Evolutionary conservation across 1,140 invertebrate genomes (phyloP).

Genomic region (Lanistes nyassanus): DNA sequence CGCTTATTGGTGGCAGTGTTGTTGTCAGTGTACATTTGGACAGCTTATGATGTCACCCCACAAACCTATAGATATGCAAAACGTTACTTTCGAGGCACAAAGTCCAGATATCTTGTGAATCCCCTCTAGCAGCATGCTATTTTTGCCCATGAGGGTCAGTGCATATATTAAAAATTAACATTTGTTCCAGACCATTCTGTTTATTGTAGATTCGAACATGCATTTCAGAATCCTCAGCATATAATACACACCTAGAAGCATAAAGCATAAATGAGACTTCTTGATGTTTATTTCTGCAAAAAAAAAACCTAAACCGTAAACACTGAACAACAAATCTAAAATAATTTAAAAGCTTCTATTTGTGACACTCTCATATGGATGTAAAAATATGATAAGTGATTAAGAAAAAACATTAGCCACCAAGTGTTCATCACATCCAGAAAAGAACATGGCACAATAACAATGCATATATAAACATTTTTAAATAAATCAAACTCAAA

Average conservation of each 20-base stretch:
- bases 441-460: too few relatives aligned
- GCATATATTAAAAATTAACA: neutral
- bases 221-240: neutral
- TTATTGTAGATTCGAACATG: neutral
- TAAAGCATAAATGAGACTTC: too few relatives aligned
- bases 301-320: too few relatives aligned
- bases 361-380: too few relatives aligned
- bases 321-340: too few relatives aligned
- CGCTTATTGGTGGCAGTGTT: constrained; percentile 36
- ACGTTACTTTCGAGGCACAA: neutral
- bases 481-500: too few relatives aligned
- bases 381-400: too few relatives aligned
- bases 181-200: neutral
- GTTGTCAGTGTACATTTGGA: constrained; percentile 11
- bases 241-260: neutral
- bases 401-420: too few relatives aligned
- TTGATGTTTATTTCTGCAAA: too few relatives aligned
- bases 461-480: too few relatives aligned
- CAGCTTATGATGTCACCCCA: neutral
- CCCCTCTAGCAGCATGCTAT: neutral
- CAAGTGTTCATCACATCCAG: too few relatives aligned
- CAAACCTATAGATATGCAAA: constrained; percentile 10
- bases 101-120: neutral
- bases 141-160: neutral
- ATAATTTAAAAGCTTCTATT: too few relatives aligned